Percentiles rank a stretch among this genome's conserved stretches.
Evolutionary conservation across 2,888 invertebrate species (phyloP).

Genomic region (Apantesis nais): DNA sequence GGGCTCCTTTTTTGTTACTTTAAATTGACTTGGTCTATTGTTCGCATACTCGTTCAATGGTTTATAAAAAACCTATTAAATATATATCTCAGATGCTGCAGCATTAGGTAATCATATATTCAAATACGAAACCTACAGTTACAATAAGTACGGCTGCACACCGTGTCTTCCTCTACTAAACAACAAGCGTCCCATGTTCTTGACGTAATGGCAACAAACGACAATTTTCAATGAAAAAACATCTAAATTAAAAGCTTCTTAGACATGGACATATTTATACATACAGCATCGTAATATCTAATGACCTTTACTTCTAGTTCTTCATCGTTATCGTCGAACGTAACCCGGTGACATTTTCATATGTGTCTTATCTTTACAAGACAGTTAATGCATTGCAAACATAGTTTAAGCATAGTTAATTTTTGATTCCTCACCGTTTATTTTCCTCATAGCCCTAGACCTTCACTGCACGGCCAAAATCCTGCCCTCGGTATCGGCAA

Average conservation of each 20-base stretch:
- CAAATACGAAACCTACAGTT: constrained; percentile 53
- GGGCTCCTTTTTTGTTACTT: constrained; percentile 18
- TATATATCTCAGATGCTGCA: background rate
- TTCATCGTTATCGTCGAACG: constrained; percentile 57
- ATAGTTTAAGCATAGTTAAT: constrained; percentile 40
- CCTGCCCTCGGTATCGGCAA: constrained; percentile 72
- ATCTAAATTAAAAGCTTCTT: constrained; percentile 40
- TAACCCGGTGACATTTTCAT: constrained; percentile 61
- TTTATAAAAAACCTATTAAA: background rate
- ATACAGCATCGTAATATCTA: constrained; percentile 19
- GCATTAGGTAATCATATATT: constrained; percentile 31
- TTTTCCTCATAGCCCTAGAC: constrained; percentile 83
- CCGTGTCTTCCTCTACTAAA: constrained; percentile 63
- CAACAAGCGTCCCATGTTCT: constrained; percentile 60
- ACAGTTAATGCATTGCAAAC: constrained; percentile 39
- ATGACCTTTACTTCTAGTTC: constrained; percentile 45
- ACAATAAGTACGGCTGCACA: constrained; percentile 60
- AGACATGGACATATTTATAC: constrained; percentile 22
- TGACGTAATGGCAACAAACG: constrained; percentile 56
- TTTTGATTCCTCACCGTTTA: constrained; percentile 74
- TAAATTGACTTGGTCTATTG: constrained; percentile 13
- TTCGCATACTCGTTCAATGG: background rate
- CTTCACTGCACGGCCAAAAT: constrained; percentile 79
- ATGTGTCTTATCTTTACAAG: constrained; percentile 50
- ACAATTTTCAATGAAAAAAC: constrained; percentile 53